Base-by-base conservation (phyloP, 2,888 invertebrate genomes). In the Drosophila kambysellisi region DNA sequence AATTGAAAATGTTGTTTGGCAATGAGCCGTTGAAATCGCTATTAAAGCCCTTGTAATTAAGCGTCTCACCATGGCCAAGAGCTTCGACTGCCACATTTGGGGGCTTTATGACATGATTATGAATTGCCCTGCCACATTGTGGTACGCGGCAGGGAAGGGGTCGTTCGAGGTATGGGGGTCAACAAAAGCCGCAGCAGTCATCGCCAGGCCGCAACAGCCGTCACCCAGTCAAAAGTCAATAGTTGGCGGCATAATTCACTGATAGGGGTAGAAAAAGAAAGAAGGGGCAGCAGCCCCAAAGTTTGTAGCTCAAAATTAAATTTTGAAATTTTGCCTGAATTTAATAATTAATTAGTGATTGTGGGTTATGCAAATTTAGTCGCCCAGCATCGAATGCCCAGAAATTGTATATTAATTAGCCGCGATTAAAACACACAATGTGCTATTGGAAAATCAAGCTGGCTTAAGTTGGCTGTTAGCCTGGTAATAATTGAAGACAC, bases 11-110 rank as follows among this genome's bases (percentile, higher is more conserved):
- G 78, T 89, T 85, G 77, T 86, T 86, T 81, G 81, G 83, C 91
- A 92, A 91, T 91, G 90, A 91, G 91, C 91, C 89, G 81, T 79
- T 82, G 80, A 85, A 91, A 91, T 88, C 90, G 83, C 79, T 76
- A 81, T 82, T 85, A 91, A 92, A 92, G 91, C 92, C 83, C 77
- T 85, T 91, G 91, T 92, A 92, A 92, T 92, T 92, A 92, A 92
- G 91, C 89, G 75, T 85, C 91, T 84, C 81, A 81, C 70, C 76
- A 72, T 68, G 71, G 77, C 76, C 65, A 67, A 77, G 56, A 64
- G 61, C 63, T 41, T 46, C 53, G n/a, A 58, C 48, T 35, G 37
- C 52, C 63, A 59, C 68, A 61, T 60, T 61, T 76, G 69, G 76
- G 78, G 76, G 59, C 76, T 79, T 83, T 90, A 86, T 86, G 89